phyloP scores from a whole-genome alignment of 2,113 vertebrate species.

The Panthera uncia region DNA sequence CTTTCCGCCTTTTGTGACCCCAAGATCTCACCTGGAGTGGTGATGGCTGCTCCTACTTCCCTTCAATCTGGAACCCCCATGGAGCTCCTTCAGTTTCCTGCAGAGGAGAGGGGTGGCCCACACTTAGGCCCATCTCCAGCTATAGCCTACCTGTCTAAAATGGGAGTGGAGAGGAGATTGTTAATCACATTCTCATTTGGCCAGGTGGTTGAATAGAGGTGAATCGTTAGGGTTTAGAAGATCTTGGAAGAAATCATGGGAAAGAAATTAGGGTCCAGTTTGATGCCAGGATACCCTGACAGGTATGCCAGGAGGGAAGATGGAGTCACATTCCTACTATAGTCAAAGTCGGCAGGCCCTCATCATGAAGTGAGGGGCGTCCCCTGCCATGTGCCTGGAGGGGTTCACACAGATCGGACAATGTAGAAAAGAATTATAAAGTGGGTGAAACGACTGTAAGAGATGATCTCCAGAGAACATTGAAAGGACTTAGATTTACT shows the following conservation, averaged over 20 bases:
- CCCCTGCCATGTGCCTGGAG: not conserved
- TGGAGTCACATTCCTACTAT: not conserved
- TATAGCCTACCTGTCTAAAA: not conserved
- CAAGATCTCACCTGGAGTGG: not conserved
- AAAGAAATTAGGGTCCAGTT: not conserved
- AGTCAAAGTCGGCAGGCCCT: not conserved
- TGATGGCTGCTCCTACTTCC: not conserved
- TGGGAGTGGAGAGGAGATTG: not conserved
- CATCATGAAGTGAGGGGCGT: not conserved
- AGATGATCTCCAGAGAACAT: conserved; percentile 20
- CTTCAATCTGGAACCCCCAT: not conserved
- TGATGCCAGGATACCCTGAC: not conserved
- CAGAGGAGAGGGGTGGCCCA: not conserved
- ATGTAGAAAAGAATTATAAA: conserved; percentile 7
- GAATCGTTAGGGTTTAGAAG: not conserved
- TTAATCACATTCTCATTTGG: not conserved
- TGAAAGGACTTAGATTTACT: not conserved
- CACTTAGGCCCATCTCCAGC: not conserved
- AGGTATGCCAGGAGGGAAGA: not conserved
- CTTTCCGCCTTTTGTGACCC: not conserved
- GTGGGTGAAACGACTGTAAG: not conserved
- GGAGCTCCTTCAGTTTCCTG: not conserved
- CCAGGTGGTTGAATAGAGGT: not conserved
- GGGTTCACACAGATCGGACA: not conserved
- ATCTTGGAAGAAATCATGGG: not conserved